phyloP scores from a whole-genome alignment of 1,140 invertebrate species.

The Drosophila micromelanica region DNA sequence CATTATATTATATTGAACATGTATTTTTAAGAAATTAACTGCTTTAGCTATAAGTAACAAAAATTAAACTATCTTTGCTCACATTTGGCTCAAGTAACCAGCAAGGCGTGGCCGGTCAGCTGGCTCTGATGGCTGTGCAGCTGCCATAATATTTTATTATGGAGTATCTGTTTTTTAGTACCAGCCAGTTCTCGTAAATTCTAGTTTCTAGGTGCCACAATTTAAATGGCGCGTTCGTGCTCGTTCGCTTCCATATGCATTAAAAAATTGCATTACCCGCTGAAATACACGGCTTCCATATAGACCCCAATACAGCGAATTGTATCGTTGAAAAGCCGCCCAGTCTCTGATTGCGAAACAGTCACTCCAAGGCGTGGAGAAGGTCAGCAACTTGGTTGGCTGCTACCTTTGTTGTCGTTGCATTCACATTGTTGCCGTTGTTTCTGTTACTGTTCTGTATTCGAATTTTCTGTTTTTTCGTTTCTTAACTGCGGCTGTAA shows the following conservation, averaged over 20 bases:
- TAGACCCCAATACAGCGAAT: conserved; percentile 16
- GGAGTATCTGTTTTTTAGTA: conserved; percentile 24
- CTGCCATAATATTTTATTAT: conserved; percentile 27
- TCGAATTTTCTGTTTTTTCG: conserved; percentile 1
- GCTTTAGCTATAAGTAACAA: not conserved
- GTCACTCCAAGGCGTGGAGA: conserved; percentile 56
- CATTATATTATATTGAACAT: too few relatives aligned
- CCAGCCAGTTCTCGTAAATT: conserved; percentile 34
- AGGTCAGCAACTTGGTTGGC: conserved; percentile 61
- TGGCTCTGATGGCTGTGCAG: conserved; percentile 15
- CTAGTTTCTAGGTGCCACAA: conserved; percentile 40
- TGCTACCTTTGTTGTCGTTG: conserved; percentile 42
- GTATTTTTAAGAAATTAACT: too few relatives aligned
- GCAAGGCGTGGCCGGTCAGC: conserved; percentile 28
- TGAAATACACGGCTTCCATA: conserved; percentile 8
- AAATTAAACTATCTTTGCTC: not conserved
- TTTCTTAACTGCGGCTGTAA: conserved; percentile 19
- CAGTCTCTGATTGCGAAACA: conserved; percentile 62
- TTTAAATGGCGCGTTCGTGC: conserved; percentile 41
- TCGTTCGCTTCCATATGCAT: conserved; percentile 36
- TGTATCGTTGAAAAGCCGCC: conserved; percentile 41
- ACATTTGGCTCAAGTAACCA: not conserved
- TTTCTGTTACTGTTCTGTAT: conserved; percentile 50
- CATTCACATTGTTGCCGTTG: conserved; percentile 45
- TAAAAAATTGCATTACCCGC: conserved; percentile 23